These are phyloP conservation scores for Leptarthrus brevirostris DNA, from an alignment of 2,888 invertebrate genomes.

Conservation along the genomic window DNA sequence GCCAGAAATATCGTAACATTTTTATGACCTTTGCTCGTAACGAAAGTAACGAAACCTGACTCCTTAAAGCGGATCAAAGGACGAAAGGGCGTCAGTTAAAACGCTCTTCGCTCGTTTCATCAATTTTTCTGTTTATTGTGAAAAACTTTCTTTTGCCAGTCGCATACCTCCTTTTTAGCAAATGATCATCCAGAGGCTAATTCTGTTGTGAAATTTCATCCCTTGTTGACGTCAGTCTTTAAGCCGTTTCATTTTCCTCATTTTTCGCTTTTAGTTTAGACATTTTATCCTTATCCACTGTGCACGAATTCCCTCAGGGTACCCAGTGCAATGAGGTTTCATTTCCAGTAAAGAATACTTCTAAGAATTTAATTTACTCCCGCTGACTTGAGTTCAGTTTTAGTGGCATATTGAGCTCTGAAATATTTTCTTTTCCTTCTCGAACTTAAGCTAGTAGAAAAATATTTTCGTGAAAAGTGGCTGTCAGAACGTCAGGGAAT, in stretches of 20 bases:
- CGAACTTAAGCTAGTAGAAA: background rate
- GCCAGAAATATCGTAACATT: conserved; percentile 33
- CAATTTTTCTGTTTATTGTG: conserved; percentile 24
- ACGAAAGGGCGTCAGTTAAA: conserved; percentile 15
- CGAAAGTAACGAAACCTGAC: conserved; percentile 21
- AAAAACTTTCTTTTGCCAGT: conserved; percentile 19
- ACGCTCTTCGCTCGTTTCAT: background rate
- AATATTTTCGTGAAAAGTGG: conserved; percentile 23
- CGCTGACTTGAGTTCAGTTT: conserved; percentile 23
- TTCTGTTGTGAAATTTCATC: conserved; percentile 31
- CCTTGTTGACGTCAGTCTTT: conserved; percentile 9
- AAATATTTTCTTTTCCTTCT: conserved; percentile 2
- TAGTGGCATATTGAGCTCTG: conserved; percentile 38
- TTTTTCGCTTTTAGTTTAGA: background rate
- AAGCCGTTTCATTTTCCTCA: conserved; percentile 39
- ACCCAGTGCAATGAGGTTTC: conserved; percentile 18
- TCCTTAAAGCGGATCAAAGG: conserved; percentile 37
- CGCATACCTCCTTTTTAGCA: conserved; percentile 7
- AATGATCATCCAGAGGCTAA: conserved; percentile 34
- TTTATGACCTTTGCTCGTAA: conserved; percentile 37
- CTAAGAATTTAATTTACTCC: conserved; percentile 38
- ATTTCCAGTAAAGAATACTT: conserved; percentile 42
- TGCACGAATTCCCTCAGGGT: conserved; percentile 18
- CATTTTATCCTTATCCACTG: conserved; percentile 28
- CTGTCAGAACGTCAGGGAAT: conserved; percentile 20